Conservation (phyloP, 2,797 vertebrate genomes). For the Sardinella longiceps region DNA sequence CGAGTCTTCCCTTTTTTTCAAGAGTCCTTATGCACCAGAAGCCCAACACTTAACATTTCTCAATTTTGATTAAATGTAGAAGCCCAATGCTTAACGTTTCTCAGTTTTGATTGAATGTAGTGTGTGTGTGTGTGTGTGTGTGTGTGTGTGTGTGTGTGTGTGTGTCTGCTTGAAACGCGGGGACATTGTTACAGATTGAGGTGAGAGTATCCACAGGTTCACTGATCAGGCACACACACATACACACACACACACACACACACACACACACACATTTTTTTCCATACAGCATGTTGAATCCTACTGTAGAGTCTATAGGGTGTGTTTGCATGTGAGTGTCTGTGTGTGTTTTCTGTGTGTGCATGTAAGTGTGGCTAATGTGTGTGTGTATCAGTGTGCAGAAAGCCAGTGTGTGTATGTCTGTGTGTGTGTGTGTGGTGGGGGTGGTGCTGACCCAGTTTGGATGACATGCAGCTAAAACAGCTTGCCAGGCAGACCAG, state of each 20-base stretch:
- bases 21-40: neutral
- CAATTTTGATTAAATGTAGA: neutral
- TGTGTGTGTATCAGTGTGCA: neutral
- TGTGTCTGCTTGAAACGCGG: neutral
- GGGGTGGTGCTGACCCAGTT: constrained; percentile 73
- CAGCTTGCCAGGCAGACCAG: constrained; percentile 73
- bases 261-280: too few species aligned
- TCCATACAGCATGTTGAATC: neutral
- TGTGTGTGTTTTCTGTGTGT: neutral
- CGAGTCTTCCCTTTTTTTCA: neutral
- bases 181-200: neutral
- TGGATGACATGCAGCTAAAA: constrained; percentile 71
- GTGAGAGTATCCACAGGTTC: neutral
- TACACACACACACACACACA: too few species aligned
- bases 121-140: constrained; percentile 9
- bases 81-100: constrained; percentile 4
- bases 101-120: neutral
- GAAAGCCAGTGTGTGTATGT: constrained; percentile 29
- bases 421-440: constrained; percentile 24
- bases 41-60: constrained; percentile 6
- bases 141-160: neutral
- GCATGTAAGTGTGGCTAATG: neutral
- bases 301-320: neutral
- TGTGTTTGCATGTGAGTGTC: neutral
- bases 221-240: neutral